phyloP scores from a whole-genome alignment of 2,888 invertebrate species.

The Ecliptopera silaceata region DNA sequence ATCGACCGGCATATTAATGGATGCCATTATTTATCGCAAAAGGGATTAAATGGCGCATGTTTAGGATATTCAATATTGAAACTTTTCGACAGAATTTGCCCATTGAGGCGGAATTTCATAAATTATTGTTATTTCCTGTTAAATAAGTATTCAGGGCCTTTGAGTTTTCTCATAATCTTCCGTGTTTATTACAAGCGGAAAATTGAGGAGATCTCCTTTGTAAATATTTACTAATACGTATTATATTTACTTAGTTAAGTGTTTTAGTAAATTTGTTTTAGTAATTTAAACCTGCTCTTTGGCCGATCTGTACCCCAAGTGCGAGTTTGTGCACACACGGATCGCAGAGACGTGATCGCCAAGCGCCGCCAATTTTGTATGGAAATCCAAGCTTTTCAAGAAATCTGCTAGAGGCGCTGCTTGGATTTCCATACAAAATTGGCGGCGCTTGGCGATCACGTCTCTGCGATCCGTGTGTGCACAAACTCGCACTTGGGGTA shows the following conservation, averaged over 20 bases:
- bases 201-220: not conserved
- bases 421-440: no score
- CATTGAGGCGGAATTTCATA: constrained; percentile 7
- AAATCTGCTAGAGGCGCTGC: no score
- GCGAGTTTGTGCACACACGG: no score
- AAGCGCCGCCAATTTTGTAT: no score
- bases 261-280: not conserved
- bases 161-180: not conserved
- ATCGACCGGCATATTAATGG: constrained; percentile 6
- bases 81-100: constrained; percentile 9
- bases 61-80: constrained; percentile 11
- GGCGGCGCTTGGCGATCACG: no score
- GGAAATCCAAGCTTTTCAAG: no score
- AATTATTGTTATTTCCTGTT: constrained; percentile 6
- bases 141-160: constrained; percentile 4
- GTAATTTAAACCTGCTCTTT: no score
- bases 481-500: no score
- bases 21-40: constrained; percentile 12
- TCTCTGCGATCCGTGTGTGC: no score
- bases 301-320: no score
- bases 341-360: no score
- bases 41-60: constrained; percentile 13
- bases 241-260: not conserved
- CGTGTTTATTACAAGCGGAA: not conserved
- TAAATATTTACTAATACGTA: not conserved